Percentiles rank a stretch among this genome's conserved stretches.
Evolutionary conservation across 2,888 invertebrate genomes (phyloP).

Genomic region (Melolontha melolontha): DNA sequence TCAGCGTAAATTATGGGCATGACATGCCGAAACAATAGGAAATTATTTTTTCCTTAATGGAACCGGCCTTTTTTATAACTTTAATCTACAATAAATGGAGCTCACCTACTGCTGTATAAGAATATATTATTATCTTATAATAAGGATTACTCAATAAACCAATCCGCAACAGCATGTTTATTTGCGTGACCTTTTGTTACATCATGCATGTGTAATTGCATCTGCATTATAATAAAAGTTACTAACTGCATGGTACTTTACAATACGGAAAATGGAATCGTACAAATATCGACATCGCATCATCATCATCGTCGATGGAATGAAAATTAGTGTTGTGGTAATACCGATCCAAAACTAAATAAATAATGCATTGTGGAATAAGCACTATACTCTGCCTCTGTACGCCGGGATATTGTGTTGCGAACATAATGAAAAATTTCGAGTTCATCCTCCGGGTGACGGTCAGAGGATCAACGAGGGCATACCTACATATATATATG

Average conservation of each 20-base stretch:
- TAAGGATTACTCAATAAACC: too few species aligned
- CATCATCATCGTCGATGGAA: slow-evolving; percentile 5
- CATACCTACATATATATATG: slow-evolving; percentile 15
- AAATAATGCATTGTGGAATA: slow-evolving; percentile 27
- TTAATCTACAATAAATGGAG: too few species aligned
- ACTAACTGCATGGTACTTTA: slow-evolving; percentile 10
- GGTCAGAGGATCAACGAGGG: slow-evolving; percentile 27
- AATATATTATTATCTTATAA: too few species aligned
- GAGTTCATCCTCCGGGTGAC: slow-evolving; percentile 7
- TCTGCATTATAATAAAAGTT: slow-evolving; percentile 19
- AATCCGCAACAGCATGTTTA: too few species aligned
- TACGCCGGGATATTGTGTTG: slow-evolving; percentile 2
- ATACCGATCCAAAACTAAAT: slow-evolving; percentile 16
- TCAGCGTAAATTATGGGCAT: too few species aligned
- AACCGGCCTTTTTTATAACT: too few species aligned
- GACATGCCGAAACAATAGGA: too few species aligned
- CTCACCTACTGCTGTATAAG: too few species aligned
- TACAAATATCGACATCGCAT: slow-evolving; percentile 7
- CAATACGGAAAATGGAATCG: slow-evolving; percentile 5
- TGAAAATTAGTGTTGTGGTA: slow-evolving; percentile 34
- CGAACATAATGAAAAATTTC: slow-evolving; percentile 27
- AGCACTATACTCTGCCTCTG: neutral
- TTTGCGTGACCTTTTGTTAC: slow-evolving; percentile 10
- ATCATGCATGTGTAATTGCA: neutral
- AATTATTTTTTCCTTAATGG: too few species aligned